Evolutionary conservation across 1,140 invertebrate species (phyloP).

Genomic region (Scylla paramamosain): DNA sequence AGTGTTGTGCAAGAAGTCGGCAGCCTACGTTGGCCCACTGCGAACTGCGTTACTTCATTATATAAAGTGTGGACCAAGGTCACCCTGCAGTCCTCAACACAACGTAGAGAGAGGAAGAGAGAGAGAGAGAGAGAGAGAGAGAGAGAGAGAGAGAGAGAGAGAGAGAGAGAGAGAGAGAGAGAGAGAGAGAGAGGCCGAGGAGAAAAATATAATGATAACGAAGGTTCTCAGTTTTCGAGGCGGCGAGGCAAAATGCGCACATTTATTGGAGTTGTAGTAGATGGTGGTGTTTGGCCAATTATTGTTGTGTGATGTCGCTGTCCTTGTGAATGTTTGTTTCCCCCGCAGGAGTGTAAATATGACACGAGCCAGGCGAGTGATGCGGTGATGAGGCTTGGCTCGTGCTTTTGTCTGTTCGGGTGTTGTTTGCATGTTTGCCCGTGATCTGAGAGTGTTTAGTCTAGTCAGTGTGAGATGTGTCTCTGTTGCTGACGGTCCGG

Average conservation of each 20-base stretch:
- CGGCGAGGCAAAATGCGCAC: too few species aligned
- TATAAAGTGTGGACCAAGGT: background rate
- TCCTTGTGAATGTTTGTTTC: background rate
- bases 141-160: background rate
- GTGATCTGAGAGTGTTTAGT: background rate
- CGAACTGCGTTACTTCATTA: background rate
- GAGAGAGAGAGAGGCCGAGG: too few species aligned
- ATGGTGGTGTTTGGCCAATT: too few species aligned
- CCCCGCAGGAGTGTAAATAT: background rate
- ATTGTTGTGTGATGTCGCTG: too few species aligned
- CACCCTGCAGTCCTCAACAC: background rate
- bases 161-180: background rate
- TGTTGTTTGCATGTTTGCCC: background rate
- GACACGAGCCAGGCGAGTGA: background rate
- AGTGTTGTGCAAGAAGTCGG: too few species aligned
- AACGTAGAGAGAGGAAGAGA: background rate
- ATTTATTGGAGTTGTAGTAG: too few species aligned
- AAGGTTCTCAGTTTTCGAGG: too few species aligned
- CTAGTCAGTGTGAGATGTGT: background rate
- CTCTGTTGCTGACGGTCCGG: background rate
- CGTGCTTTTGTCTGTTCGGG: background rate
- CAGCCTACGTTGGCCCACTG: too few species aligned
- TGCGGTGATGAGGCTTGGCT: background rate
- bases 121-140: conserved; percentile 42
- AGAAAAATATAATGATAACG: too few species aligned